These are phyloP conservation scores for Periphyllus acericola DNA, from an alignment of 2,888 invertebrate genomes.

Conservation along the genomic window DNA sequence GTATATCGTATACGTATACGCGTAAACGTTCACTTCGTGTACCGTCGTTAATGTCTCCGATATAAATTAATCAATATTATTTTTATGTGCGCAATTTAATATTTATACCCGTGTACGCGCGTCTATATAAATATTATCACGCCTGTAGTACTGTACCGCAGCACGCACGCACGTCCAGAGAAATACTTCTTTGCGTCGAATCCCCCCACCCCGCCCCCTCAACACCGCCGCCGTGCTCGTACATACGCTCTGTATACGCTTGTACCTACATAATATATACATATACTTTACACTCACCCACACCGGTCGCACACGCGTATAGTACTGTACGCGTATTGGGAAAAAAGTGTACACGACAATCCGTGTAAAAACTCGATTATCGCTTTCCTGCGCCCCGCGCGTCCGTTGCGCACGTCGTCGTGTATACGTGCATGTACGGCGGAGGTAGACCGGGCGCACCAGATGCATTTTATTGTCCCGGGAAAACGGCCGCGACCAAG, in stretches of 20 bases:
- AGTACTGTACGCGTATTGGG: background rate
- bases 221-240: background rate
- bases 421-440: background rate
- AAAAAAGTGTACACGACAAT: background rate
- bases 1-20: background rate
- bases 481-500: background rate
- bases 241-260: background rate
- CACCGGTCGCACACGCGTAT: background rate
- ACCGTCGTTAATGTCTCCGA: slow-evolving; percentile 56
- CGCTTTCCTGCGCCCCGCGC: background rate
- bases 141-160: background rate
- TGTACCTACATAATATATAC: background rate
- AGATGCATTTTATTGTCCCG: background rate
- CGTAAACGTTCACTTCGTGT: slow-evolving; percentile 25
- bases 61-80: slow-evolving; percentile 25
- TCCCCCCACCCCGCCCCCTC: too few species aligned
- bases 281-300: too few species aligned
- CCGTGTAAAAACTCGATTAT: slow-evolving; percentile 11
- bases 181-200: too few species aligned
- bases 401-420: background rate
- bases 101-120: background rate
- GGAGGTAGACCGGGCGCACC: background rate
- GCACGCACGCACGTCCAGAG: background rate
- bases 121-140: background rate
- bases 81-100: background rate